Evolutionary conservation across 2,888 invertebrate genomes (phyloP).

Genomic region (Euspilapteryx auroguttella): DNA sequence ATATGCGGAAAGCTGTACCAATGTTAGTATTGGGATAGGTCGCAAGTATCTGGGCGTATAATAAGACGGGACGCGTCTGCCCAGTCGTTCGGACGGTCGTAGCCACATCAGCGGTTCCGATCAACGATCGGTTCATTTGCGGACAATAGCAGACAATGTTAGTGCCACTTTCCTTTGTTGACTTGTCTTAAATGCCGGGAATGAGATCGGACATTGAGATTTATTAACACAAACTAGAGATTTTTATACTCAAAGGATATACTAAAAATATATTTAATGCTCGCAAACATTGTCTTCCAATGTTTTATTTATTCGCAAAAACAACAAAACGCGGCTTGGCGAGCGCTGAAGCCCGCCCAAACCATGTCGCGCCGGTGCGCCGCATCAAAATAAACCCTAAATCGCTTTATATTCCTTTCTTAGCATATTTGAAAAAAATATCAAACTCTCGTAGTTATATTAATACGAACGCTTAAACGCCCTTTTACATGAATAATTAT

Average conservation of each 20-base stretch:
- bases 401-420: slow-evolving; percentile 28
- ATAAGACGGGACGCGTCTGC: slow-evolving; percentile 22
- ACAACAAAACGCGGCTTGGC: too few species aligned
- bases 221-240: too few species aligned
- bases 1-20: slow-evolving; percentile 2
- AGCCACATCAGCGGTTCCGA: slow-evolving; percentile 48
- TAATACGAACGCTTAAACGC: slow-evolving; percentile 51
- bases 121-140: slow-evolving; percentile 28
- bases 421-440: too few species aligned
- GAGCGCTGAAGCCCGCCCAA: slow-evolving; percentile 38
- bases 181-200: too few species aligned
- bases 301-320: slow-evolving; percentile 28
- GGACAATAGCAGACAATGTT: slow-evolving; percentile 23
- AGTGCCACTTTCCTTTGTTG: slow-evolving; percentile 1
- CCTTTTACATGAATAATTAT: slow-evolving; percentile 60
- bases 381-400: slow-evolving; percentile 36
- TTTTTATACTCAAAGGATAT: too few species aligned
- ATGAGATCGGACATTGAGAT: too few species aligned
- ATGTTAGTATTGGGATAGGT: slow-evolving; percentile 17
- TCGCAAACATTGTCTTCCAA: slow-evolving; percentile 8
- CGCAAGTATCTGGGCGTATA: slow-evolving; percentile 24
- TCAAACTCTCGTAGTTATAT: too few species aligned
- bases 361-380: slow-evolving; percentile 38
- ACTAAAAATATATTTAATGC: too few species aligned
- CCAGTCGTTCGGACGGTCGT: slow-evolving; percentile 30